These are phyloP conservation scores for Colistium nudipinnis DNA, from an alignment of 2,113 vertebrate genomes.

Conservation along the genomic window DNA sequence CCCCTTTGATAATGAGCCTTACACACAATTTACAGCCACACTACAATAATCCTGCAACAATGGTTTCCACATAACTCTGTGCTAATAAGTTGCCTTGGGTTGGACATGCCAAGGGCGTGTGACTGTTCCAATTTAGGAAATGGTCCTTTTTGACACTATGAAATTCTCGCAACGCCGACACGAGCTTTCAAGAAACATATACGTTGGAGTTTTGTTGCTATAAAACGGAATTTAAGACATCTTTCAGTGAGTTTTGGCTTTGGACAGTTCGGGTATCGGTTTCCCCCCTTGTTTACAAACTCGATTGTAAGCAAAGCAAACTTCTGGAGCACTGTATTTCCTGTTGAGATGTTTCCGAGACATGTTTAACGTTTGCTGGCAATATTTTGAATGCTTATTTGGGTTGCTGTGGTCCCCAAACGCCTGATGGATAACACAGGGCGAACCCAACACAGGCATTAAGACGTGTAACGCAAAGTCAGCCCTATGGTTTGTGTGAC, in stretches of 20 bases:
- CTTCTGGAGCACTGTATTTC: too few relatives aligned
- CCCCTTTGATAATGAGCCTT: conserved; percentile 72
- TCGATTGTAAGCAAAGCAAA: too few relatives aligned
- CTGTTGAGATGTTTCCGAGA: background rate
- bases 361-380: background rate
- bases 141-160: too few relatives aligned
- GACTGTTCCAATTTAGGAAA: conserved; percentile 15
- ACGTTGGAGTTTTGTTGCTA: too few relatives aligned
- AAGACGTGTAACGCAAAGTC: conserved; percentile 36
- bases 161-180: conserved; percentile 32
- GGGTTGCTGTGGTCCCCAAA: conserved; percentile 32
- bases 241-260: too few relatives aligned
- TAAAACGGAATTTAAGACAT: too few relatives aligned
- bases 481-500: conserved; percentile 25
- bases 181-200: too few relatives aligned
- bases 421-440: conserved; percentile 65
- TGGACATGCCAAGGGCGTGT: conserved; percentile 45
- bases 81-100: conserved; percentile 53
- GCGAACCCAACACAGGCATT: conserved; percentile 9
- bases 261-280: too few relatives aligned
- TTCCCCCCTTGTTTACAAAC: too few relatives aligned
- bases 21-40: conserved; percentile 71
- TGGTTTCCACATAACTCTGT: conserved; percentile 68
- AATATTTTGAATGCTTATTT: conserved; percentile 6
- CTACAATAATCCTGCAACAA: conserved; percentile 75